phyloP scores from a whole-genome alignment of 2,888 invertebrate genomes.

The Himalopsyche anomala region DNA sequence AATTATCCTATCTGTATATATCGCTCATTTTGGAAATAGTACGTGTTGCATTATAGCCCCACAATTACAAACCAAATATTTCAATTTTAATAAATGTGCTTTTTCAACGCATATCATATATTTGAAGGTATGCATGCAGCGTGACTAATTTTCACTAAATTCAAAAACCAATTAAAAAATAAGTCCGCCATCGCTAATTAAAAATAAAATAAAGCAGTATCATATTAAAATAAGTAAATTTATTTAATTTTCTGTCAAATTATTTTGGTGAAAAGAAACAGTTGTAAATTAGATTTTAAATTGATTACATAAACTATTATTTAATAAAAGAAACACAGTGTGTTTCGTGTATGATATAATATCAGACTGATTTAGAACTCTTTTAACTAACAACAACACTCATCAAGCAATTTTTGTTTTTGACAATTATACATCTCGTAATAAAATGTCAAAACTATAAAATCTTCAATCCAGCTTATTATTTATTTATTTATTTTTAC shows the following conservation, averaged over 20 bases:
- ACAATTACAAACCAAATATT: no score
- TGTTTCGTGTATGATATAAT: background rate
- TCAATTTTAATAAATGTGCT: no score
- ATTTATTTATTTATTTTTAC: no score
- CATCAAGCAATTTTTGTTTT: no score
- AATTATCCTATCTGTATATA: no score
- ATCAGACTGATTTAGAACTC: background rate
- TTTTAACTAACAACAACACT: no score
- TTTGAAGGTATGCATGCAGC: background rate
- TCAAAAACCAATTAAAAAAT: background rate
- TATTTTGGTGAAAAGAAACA: slow-evolving; percentile 31
- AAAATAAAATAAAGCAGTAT: background rate
- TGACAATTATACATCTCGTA: no score
- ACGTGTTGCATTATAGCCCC: no score
- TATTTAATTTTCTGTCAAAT: slow-evolving; percentile 34
- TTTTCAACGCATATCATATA: no score
- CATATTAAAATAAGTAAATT: background rate
- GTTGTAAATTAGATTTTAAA: slow-evolving; percentile 19
- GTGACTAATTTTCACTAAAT: background rate
- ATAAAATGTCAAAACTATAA: no score
- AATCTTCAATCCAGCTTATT: no score
- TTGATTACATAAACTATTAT: slow-evolving; percentile 13
- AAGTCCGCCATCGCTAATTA: background rate
- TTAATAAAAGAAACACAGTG: slow-evolving; percentile 1
- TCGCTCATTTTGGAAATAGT: no score